Percentiles rank a stretch among this genome's conserved stretches.
Conservation (phyloP, 92 coral and sea anemone genomes). For the Phymanthus crucifer region DNA sequence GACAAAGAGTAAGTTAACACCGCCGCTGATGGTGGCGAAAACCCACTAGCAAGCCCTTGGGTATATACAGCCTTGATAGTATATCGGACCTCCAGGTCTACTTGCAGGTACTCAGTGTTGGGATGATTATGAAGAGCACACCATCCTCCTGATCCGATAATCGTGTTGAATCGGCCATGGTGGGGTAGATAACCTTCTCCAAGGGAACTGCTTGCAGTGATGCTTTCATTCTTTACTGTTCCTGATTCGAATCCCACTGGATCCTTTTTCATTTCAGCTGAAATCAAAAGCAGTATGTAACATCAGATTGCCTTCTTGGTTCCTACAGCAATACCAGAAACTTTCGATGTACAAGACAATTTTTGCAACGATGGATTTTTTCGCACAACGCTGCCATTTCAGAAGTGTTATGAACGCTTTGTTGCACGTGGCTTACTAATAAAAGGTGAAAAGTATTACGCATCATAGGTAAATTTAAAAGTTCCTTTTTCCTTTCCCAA, state of each 20-base stretch:
- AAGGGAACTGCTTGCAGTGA: not conserved
- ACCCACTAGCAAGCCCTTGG: not conserved
- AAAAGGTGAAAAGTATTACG: too few species aligned
- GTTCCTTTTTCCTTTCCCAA: not conserved
- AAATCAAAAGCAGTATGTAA: too few species aligned
- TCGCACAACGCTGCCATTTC: too few species aligned
- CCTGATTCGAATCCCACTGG: not conserved
- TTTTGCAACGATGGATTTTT: too few species aligned
- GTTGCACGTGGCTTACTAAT: too few species aligned
- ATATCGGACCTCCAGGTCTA: not conserved
- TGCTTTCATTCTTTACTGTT: not conserved
- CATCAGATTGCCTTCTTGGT: too few species aligned
- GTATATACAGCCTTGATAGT: not conserved
- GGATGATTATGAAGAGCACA: constrained; percentile 2
- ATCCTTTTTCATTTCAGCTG: too few species aligned
- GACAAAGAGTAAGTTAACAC: not conserved
- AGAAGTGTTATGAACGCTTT: too few species aligned
- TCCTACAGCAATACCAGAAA: too few species aligned
- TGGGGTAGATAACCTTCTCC: not conserved
- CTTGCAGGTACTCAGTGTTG: not conserved
- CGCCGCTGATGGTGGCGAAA: not conserved
- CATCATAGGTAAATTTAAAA: too few species aligned
- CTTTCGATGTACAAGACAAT: too few species aligned
- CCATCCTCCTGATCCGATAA: not conserved
- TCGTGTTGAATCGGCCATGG: not conserved